A percentile compares a stretch with the other conserved stretches of the same genome.
phyloP scores from a whole-genome alignment of 2,888 invertebrate species.

The Nebria brevicollis region DNA sequence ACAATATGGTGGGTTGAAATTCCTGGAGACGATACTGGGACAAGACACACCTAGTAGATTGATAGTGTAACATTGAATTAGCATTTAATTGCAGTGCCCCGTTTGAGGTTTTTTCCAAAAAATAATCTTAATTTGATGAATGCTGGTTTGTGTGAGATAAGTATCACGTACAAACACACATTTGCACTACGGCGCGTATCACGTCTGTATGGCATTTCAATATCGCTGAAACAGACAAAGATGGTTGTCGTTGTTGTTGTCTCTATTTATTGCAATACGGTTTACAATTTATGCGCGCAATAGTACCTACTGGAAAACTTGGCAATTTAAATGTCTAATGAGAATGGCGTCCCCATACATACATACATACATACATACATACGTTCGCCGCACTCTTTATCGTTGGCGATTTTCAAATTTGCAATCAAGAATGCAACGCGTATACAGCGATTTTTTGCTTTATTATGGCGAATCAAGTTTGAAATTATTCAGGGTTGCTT shows the following conservation, averaged over 20 bases:
- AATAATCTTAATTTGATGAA: slow-evolving; percentile 57
- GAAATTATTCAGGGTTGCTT: not conserved
- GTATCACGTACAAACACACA: slow-evolving; percentile 50
- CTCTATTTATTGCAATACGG: no score
- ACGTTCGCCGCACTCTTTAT: not conserved
- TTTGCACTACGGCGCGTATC: slow-evolving; percentile 51
- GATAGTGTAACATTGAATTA: slow-evolving; percentile 45
- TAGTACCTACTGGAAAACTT: slow-evolving; percentile 10
- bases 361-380: not conserved
- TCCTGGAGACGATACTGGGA: not conserved
- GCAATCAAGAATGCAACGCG: not conserved
- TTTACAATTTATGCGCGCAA: not conserved
- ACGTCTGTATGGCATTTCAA: slow-evolving; percentile 45
- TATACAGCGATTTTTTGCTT: not conserved
- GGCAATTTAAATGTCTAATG: slow-evolving; percentile 45
- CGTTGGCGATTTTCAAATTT: no score
- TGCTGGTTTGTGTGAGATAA: slow-evolving; percentile 51
- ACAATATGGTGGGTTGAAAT: no score
- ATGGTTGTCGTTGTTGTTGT: no score
- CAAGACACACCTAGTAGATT: slow-evolving; percentile 11
- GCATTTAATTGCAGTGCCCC: slow-evolving; percentile 49
- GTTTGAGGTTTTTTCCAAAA: slow-evolving; percentile 48
- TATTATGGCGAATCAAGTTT: not conserved
- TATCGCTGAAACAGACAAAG: not conserved
- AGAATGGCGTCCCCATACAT: not conserved